Evolutionary conservation across 2,113 vertebrate genomes (phyloP), one percentile per base, ranked within the genome.

Genomic region (Micronisus gabar): DNA sequence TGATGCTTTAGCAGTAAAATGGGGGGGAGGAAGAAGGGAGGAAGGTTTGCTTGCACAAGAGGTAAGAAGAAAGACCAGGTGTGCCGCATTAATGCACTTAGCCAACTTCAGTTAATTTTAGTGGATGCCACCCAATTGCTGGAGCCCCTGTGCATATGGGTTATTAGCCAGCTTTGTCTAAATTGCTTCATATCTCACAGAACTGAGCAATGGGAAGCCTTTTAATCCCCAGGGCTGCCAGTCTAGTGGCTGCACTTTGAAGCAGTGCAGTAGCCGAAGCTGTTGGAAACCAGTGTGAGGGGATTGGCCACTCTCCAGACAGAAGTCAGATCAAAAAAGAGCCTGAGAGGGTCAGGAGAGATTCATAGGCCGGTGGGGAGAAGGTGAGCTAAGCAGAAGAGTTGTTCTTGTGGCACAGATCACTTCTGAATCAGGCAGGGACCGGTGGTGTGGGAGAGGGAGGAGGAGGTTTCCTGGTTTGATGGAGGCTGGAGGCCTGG

Each of bases 161-260:
- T 71, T 2, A 1, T 68, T 27, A 52, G 66, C 20, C 32, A 34
- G 66, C 2, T 10, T 78, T 86, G 47, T 22, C 22, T 62, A 70
- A 71, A 32, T 26, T 70, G 58, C 50, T 82, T 38, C 0, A 0
- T 82, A 0, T 56, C 56, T 92, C 0, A 0, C 36, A 56, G 76
- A 90, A 71, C 48, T 11, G 53, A 61, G 92, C 2, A 0, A 10
- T 61, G 53, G 66, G 88, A 88, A 86, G 38, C 47, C 55, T 78
- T 95, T 94, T 48, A 61, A 62, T 80, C 58, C 78, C 48, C 58
- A 62, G 65, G 72, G 52, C 86, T 87, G 83, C 89, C 40, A 19
- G n/a, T 55, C 63, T 71, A 29, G 55, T 76, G 72, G 41, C 56
- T 91, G 65, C 29, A 9, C 76, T 93, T 91, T 30, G 61, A 89